These are phyloP conservation scores for Carassius auratus DNA, from an alignment of 2,113 vertebrate species.

Conservation along the genomic window DNA sequence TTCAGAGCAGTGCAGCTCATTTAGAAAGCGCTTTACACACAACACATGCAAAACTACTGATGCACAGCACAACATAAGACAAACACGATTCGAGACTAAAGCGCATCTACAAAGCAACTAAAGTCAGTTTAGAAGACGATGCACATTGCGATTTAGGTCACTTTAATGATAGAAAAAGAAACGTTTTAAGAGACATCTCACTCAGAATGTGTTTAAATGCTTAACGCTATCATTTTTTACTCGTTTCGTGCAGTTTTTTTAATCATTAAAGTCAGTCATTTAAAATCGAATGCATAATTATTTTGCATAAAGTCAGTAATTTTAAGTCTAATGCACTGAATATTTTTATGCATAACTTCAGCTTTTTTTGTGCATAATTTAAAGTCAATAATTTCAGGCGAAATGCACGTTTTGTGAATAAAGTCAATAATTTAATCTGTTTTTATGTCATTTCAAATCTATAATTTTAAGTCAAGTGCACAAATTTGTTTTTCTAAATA, in stretches of 20 bases:
- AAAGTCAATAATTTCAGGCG: no score
- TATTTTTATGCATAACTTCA: background rate
- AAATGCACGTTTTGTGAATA: background rate
- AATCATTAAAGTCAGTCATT: no score
- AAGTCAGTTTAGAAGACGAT: background rate
- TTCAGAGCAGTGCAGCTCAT: conserved; percentile 58
- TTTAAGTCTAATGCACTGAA: background rate
- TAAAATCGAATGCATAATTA: background rate
- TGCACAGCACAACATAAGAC: background rate
- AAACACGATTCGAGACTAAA: background rate
- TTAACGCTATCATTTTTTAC: background rate
- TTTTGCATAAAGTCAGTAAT: background rate
- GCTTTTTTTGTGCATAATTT: no score
- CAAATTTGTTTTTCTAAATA: background rate
- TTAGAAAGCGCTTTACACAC: conserved; percentile 47
- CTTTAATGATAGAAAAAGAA: background rate
- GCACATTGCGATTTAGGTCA: background rate
- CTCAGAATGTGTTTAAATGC: background rate
- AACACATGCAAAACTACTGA: background rate
- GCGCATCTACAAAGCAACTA: no score
- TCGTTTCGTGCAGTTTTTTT: background rate
- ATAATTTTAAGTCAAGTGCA: background rate
- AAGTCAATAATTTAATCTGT: background rate
- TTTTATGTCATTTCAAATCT: background rate
- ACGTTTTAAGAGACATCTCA: background rate